Conservation (phyloP, 1,140 invertebrate genomes). For the Odontomachus brunneus region DNA sequence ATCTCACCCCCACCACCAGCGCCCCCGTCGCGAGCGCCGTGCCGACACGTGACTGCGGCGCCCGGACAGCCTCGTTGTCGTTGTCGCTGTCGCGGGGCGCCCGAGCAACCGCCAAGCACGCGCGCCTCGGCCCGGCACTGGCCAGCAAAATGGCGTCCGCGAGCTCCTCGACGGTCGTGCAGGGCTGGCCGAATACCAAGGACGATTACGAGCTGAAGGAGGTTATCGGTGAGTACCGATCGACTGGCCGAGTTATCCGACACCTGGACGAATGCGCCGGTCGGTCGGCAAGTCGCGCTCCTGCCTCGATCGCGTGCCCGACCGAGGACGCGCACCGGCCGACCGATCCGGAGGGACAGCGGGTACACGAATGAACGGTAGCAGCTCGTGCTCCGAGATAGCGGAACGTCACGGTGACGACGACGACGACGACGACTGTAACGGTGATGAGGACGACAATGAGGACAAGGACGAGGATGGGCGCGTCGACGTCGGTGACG, state of each 20-base stretch:
- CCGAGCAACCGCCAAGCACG: constrained; percentile 76
- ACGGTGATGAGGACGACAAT: not conserved
- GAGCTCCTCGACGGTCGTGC: constrained; percentile 86
- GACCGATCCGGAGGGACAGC: not conserved
- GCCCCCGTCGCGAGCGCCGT: constrained; percentile 5
- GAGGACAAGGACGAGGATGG: no score
- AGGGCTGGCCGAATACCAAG: constrained; percentile 95
- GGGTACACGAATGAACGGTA: not conserved
- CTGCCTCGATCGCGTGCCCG: no score
- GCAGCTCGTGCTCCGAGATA: not conserved
- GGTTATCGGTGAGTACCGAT: constrained; percentile 92
- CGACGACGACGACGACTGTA: not conserved
- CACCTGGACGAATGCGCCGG: not conserved
- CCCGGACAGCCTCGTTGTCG: constrained; percentile 32
- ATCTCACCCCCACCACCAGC: constrained; percentile 10
- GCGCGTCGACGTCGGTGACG: no score
- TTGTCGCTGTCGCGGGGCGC: constrained; percentile 72
- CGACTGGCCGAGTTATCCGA: not conserved
- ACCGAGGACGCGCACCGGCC: not conserved
- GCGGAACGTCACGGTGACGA: not conserved
- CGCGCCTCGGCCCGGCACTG: constrained; percentile 87
- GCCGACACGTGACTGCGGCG: constrained; percentile 54
- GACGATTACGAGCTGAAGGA: constrained; percentile 97
- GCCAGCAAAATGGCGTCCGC: constrained; percentile 90
- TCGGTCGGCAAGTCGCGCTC: not conserved